These are phyloP conservation scores for Nomada hirtipes DNA, from an alignment of 2,888 invertebrate genomes.

Conservation along the genomic window DNA sequence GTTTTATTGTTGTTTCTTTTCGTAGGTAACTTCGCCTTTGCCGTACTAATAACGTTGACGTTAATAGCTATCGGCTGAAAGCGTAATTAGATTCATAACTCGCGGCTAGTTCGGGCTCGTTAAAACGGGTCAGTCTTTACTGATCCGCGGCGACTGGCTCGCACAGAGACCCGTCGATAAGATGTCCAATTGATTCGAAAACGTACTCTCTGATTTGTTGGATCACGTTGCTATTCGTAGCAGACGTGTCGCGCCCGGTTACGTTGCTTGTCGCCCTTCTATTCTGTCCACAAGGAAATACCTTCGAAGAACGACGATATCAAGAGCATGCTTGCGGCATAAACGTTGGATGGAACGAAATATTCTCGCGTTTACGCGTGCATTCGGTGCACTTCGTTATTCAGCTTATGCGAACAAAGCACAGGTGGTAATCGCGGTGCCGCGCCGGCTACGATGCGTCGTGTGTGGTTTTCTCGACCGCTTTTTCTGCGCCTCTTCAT, in stretches of 20 bases:
- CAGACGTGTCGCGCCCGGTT: background rate
- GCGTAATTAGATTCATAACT: slow-evolving; percentile 1
- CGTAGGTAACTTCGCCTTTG: background rate
- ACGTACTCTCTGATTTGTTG: background rate
- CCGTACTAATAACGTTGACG: background rate
- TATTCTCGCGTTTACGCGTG: background rate
- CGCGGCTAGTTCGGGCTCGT: background rate
- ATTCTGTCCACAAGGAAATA: background rate
- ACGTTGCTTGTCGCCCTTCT: background rate
- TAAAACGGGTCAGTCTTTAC: background rate
- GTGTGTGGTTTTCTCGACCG: slow-evolving; percentile 1
- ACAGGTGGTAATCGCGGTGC: slow-evolving; percentile 28
- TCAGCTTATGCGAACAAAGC: slow-evolving; percentile 14
- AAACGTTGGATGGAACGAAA: background rate
- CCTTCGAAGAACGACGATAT: background rate
- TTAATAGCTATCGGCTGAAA: background rate
- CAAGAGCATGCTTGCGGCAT: background rate
- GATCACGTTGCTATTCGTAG: too few relatives aligned
- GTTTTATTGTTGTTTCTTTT: background rate
- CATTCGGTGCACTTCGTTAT: slow-evolving; percentile 9
- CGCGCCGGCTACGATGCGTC: background rate
- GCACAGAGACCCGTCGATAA: background rate
- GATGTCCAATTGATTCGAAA: slow-evolving; percentile 15
- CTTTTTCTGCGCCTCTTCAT: slow-evolving; percentile 21
- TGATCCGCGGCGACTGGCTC: background rate